Base-by-base conservation (phyloP, 92 coral and sea anemone genomes). In the Heliopora coerulea region DNA sequence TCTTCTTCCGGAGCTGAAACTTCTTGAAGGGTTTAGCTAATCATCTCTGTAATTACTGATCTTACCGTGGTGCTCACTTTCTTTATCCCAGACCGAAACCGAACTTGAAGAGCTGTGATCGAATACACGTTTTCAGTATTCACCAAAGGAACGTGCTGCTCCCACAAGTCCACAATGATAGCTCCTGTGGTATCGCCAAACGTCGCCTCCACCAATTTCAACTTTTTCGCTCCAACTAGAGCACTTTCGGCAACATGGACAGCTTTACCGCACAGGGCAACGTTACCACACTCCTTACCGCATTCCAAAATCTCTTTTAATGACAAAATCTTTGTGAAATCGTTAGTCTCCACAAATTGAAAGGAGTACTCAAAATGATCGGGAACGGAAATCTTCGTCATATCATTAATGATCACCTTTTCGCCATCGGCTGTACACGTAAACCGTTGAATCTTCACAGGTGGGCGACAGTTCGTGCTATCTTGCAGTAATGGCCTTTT, bases 391-490 rank as follows among this genome's bases (percentile, higher is more conserved):
- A 83, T 72, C 25, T 68, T 78, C 41, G 82, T 79, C 87, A 86
- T 86, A 49, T 86, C 85, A 78, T 79, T 86, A 8, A 86, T 78
- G 29, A 87, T 78, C 13, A 73, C 19, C 64, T 87, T 87, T 19
- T 37, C 39, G 21, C 73, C 40, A 29, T 87, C 88, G 14, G 27
- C 59, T 9, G 85, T 83, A 35, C 30, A 65, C 23, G 88, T 83
- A 35, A 73, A 83, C 34, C 76, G 49, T 31, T 35, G 37, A 60
- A 87, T 78, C 56, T 87, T 87, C 32, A 83, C 59, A 12, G 85
- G 74, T 40, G 80, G 72, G 54, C 57, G 84, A 44, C 42, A 60
- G 24, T 73, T 27, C 40, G 21, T 44, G 46, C 79, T 73, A 64
- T 82, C 73, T 8, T 52, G 25, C 0, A 81, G 91, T 1, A 88